Evolutionary conservation across 2,797 vertebrate species (phyloP), one percentile per base, ranked within the genome.

Genomic region (Rhinatrema bivittatum): DNA sequence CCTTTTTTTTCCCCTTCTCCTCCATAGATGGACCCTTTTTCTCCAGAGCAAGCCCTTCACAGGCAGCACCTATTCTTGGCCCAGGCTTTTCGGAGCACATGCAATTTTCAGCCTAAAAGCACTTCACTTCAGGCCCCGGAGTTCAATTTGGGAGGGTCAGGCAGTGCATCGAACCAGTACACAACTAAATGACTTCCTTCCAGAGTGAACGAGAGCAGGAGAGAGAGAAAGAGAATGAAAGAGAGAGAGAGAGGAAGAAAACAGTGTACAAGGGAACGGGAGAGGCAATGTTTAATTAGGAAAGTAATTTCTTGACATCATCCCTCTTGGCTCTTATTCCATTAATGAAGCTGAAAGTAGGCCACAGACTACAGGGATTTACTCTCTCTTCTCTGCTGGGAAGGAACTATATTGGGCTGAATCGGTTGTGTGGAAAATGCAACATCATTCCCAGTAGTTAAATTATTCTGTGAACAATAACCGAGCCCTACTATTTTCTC

Each of bases 261-360:
- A 31, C 9, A 26, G 21, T 17, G 60, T 46, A 55, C 48, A 46
- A 16, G 48, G 60, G 47, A 37, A 17, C 51, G 39, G 32, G 44
- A 44, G 46, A 74, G 49, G 46, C 68, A 50, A 64, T 73, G 68
- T 73, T 76, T 76, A 76, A 78, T 78, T 78, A 73, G 73, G 53
- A 64, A 68, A 60, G 52, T 74, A 72, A 74, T 76, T 72, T 70
- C 59, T 50, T 74, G 69, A 78, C 69, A 74, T 73, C 71, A 65
- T 72, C 56, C 65, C 60, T 76, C 41, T 55, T 65, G 75, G 62
- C 62, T 57, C 68, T 67, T 64, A 53, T 74, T 68, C 59, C 71
- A 76, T 69, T 76, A 78, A 76, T 62, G 69, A 71, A 70, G 60
- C 53, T 51, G 62, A 71, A 76, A 78, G 62, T 76, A 76, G 69